These are phyloP conservation scores for Drosophila infuscata DNA, from an alignment of 2,888 invertebrate genomes.

Conservation along the genomic window DNA sequence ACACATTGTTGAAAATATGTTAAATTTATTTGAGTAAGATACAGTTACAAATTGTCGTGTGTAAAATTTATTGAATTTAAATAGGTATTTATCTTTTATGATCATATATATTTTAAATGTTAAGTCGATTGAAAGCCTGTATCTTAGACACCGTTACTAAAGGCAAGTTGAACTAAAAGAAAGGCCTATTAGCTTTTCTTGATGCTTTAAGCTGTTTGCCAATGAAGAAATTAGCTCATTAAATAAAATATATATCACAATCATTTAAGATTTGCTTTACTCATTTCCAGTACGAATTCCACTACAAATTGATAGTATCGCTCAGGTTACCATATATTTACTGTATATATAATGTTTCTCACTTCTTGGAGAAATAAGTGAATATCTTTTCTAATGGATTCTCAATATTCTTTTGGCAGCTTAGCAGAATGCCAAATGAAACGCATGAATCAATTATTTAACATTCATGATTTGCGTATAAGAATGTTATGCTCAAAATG, in stretches of 20 bases:
- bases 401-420: background rate
- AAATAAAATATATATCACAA: background rate
- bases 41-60: background rate
- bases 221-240: background rate
- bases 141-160: background rate
- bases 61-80: background rate
- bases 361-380: background rate
- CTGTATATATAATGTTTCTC: background rate
- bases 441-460: background rate
- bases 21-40: background rate
- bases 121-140: too few relatives aligned
- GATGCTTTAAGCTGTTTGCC: too few relatives aligned
- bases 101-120: too few relatives aligned
- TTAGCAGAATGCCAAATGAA: constrained; percentile 17
- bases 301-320: background rate
- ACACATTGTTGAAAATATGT: background rate
- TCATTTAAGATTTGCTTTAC: background rate
- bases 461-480: background rate
- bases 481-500: constrained; percentile 33
- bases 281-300: background rate
- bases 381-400: background rate
- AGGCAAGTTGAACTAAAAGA: background rate
- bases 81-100: background rate
- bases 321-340: background rate
- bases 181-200: background rate